These are phyloP conservation scores for Lemur catta DNA, from an alignment of 2,797 vertebrate genomes.

Conservation along the genomic window DNA sequence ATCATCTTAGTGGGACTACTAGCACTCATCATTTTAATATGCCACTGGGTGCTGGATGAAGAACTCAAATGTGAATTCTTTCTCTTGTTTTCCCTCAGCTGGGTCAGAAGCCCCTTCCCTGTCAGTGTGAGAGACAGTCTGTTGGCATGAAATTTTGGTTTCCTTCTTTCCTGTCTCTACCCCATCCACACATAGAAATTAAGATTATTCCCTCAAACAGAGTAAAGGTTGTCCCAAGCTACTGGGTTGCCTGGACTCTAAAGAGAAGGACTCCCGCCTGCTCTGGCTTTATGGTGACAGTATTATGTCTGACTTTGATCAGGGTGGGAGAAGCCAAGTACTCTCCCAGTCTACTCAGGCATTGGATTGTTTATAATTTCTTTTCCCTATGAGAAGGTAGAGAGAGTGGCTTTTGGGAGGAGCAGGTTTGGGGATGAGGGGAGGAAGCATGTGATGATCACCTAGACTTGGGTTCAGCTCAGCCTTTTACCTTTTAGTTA, in stretches of 20 bases:
- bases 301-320: not conserved
- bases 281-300: not conserved
- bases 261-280: not conserved
- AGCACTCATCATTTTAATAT: not conserved
- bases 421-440: not conserved
- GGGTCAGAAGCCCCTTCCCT: not conserved
- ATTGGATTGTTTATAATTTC: not conserved
- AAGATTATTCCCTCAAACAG: not conserved
- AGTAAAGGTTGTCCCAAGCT: not conserved
- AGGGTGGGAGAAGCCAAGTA: not conserved
- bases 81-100: not conserved
- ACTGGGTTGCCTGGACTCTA: not conserved
- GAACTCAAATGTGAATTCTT: not conserved
- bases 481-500: not conserved
- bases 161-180: not conserved
- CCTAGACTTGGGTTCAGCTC: not conserved
- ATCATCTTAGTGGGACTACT: not conserved
- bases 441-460: not conserved
- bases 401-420: not conserved
- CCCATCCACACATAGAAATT: not conserved
- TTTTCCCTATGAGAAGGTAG: not conserved
- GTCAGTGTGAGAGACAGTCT: not conserved
- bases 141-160: not conserved
- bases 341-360: not conserved
- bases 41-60: not conserved